Evolutionary conservation across 2,113 vertebrate species (phyloP), one percentile per base, ranked within the genome.

Genomic region (Gnathonemus echidnorhynchus): DNA sequence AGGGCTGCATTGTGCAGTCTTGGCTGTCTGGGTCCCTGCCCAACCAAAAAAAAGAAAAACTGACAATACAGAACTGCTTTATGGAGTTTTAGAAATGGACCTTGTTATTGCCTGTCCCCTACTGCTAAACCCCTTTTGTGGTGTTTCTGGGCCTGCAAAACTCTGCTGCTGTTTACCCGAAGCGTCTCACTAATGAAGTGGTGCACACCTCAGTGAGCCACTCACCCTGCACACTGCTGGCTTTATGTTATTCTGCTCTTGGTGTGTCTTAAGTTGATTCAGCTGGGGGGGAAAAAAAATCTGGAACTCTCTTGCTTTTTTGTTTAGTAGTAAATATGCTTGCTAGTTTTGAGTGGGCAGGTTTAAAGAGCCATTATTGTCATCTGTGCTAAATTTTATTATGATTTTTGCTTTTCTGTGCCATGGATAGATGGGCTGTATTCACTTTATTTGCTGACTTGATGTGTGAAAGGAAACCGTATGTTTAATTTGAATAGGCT

Each of bases 11-110:
- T 89, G 89, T 89, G 49, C 42, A 31, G 50, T 31, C 17, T 74
- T 39, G 50, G 88, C 88, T 89, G 88, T 49, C 74, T 46, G n/a
- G 88, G 58, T 35, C 66, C 11, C 46, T 89, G 62, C 66, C 88
- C n/a, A 46, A 89, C 88, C n/a, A 83, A 83, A 89, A 80, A 89
- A 89, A 80, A 84, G 0, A 48, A 27, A 83, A 83, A 45, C 15
- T 83, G 39, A 24, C 42, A 24, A 85, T 85, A 85, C 49, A 39
- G 66, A 80, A 83, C 70, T 42, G 66, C 74, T 83, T 46, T 77
- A 45, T 62, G 27, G 48, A 24, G 27, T 49, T n/a, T 48, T 49
- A 48, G 62, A 49, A 89, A 77, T 46, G 15, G 66, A 66, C 62
- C 62, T 89, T 35, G n/a, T 89, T 13, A 13, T 77, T 89, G 24